Conservation (phyloP, 2,113 vertebrate species). For the Marmota monax region DNA sequence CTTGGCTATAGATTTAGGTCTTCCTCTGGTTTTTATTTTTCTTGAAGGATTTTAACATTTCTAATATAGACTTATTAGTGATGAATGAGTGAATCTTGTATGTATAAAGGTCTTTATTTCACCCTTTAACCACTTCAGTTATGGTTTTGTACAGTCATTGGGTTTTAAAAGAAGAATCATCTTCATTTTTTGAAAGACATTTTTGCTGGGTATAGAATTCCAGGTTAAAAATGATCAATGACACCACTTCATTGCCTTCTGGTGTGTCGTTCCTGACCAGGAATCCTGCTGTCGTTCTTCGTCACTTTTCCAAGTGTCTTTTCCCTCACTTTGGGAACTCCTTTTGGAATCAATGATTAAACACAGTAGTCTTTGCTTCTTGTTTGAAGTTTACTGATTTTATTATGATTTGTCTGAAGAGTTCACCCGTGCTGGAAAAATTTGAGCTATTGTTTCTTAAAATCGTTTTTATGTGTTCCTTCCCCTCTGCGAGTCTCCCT, state of each 20-base stretch:
- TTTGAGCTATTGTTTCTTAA: no score
- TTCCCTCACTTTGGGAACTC: not conserved
- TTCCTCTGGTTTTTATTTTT: not conserved
- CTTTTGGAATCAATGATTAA: not conserved
- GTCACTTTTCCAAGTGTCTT: not conserved
- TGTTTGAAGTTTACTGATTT: not conserved
- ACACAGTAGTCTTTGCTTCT: not conserved
- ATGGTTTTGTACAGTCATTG: not conserved
- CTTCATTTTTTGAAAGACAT: not conserved
- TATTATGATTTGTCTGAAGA: not conserved
- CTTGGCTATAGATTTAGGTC: not conserved
- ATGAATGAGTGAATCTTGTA: not conserved
- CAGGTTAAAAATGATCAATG: not conserved
- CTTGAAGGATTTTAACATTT: not conserved
- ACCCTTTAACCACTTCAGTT: not conserved
- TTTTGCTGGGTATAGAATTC: conserved; percentile 7
- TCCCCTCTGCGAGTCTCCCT: no score
- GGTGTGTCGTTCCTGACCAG: not conserved
- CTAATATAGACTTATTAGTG: not conserved
- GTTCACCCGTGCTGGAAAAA: not conserved
- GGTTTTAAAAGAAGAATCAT: not conserved
- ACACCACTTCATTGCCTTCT: not conserved
- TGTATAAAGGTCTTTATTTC: not conserved
- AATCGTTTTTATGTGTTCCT: not conserved
- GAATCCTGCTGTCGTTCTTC: not conserved